Conservation (phyloP, 2,888 invertebrate genomes). For the Fragum whitleyi region DNA sequence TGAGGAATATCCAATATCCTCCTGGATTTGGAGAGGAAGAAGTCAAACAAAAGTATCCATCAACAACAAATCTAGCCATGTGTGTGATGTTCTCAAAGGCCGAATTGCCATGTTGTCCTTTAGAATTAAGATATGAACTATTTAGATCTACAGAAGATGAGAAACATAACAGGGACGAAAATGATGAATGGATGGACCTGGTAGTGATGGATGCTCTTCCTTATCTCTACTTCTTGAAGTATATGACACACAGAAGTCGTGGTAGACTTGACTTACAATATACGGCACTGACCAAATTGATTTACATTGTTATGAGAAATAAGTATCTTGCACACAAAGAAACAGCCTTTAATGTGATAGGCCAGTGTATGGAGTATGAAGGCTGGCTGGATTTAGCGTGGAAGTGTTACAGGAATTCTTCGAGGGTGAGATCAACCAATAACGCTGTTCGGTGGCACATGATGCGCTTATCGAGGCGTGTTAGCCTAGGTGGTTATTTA, state of each 20-base stretch:
- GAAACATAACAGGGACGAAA: conserved; percentile 11
- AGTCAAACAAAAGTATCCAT: background rate
- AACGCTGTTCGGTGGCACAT: conserved; percentile 35
- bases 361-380: conserved; percentile 28
- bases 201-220: too few species aligned
- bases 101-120: too few species aligned
- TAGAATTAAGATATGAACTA: too few species aligned
- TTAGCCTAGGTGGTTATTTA: too few species aligned
- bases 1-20: background rate
- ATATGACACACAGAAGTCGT: too few species aligned
- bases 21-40: too few species aligned
- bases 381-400: conserved; percentile 5
- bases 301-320: background rate
- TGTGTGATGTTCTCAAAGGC: too few species aligned
- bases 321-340: conserved; percentile 12
- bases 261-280: too few species aligned
- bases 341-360: conserved; percentile 31
- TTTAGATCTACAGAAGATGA: conserved; percentile 28
- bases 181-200: background rate
- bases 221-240: too few species aligned
- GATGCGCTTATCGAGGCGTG: background rate
- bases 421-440: background rate
- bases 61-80: too few species aligned
- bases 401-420: conserved; percentile 17
- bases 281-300: background rate